Percentiles rank a stretch among this genome's conserved stretches.
phyloP scores from a whole-genome alignment of 2,888 invertebrate species.

The Aquatica leii region DNA sequence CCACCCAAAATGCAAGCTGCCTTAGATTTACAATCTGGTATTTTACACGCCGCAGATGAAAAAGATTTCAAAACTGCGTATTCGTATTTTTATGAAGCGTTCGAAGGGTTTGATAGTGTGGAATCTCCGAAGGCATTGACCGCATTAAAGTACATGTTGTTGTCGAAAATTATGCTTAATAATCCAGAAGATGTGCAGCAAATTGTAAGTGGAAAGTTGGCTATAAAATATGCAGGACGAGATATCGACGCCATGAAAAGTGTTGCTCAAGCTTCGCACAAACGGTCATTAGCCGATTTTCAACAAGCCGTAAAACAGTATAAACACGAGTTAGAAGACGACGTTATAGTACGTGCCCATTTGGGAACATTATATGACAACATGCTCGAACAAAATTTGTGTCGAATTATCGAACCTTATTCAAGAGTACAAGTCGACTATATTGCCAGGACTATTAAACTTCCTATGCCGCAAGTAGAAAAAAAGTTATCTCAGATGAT shows the following conservation, averaged over 20 bases:
- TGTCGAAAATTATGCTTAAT: constrained; percentile 98
- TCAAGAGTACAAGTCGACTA: constrained; percentile 95
- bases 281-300: constrained; percentile 96
- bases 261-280: constrained; percentile 95
- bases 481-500: constrained; percentile 99
- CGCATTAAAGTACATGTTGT: constrained; percentile 98
- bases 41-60: constrained; percentile 99
- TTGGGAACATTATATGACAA: constrained; percentile 96
- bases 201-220: constrained; percentile 95
- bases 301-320: constrained; percentile 88
- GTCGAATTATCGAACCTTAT: constrained; percentile 98
- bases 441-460: constrained; percentile 89
- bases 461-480: constrained; percentile 92
- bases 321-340: constrained; percentile 90
- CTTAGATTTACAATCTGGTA: constrained; percentile 96
- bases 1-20: constrained; percentile 99
- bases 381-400: constrained; percentile 98
- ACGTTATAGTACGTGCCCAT: constrained; percentile 96
- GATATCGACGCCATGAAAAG: constrained; percentile 98
- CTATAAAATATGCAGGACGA: constrained; percentile 93
- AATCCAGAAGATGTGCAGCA: constrained; percentile 95
- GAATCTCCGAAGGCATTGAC: constrained; percentile 91
- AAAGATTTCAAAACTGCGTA: constrained; percentile 99
- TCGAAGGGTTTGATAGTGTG: constrained; percentile 97
- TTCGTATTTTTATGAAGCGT: constrained; percentile 99